Conservation (phyloP, 2,888 invertebrate species). For the Nemapogon koenigi region DNA sequence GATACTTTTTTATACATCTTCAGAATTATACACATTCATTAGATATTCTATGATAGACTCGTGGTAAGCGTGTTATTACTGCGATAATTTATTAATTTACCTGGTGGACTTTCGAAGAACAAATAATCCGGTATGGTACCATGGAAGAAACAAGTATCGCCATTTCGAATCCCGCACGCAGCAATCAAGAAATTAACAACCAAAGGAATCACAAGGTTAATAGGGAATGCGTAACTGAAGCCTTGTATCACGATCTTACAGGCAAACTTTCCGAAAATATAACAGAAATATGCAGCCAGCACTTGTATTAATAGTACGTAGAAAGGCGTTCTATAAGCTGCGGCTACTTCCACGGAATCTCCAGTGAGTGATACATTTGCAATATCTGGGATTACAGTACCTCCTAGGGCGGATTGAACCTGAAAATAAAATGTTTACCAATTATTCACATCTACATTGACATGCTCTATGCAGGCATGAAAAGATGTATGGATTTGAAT, state of each 20-base stretch:
- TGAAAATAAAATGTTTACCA: too few species aligned
- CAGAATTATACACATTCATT: too few species aligned
- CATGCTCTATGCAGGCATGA: too few species aligned
- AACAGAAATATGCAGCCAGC: slow-evolving; percentile 84
- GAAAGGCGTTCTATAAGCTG: slow-evolving; percentile 74
- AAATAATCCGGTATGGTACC: slow-evolving; percentile 86
- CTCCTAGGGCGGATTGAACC: slow-evolving; percentile 67
- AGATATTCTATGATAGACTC: too few species aligned
- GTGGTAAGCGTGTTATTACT: too few species aligned
- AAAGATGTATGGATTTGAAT: too few species aligned
- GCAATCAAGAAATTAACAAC: slow-evolving; percentile 87
- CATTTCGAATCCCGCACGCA: slow-evolving; percentile 85
- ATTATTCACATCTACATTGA: too few species aligned
- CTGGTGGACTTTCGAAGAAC: slow-evolving; percentile 89
- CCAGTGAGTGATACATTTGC: slow-evolving; percentile 78
- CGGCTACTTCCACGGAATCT: slow-evolving; percentile 75
- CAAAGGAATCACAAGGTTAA: slow-evolving; percentile 90
- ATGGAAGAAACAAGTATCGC: slow-evolving; percentile 89
- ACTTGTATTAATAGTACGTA: slow-evolving; percentile 84
- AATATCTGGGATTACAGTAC: slow-evolving; percentile 73
- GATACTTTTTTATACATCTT: too few species aligned
- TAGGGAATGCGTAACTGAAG: slow-evolving; percentile 96
- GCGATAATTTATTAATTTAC: too few species aligned
- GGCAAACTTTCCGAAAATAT: slow-evolving; percentile 93
- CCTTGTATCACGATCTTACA: slow-evolving; percentile 97